These are phyloP conservation scores for Momotus momota DNA, from an alignment of 2,797 vertebrate species.

Conservation along the genomic window DNA sequence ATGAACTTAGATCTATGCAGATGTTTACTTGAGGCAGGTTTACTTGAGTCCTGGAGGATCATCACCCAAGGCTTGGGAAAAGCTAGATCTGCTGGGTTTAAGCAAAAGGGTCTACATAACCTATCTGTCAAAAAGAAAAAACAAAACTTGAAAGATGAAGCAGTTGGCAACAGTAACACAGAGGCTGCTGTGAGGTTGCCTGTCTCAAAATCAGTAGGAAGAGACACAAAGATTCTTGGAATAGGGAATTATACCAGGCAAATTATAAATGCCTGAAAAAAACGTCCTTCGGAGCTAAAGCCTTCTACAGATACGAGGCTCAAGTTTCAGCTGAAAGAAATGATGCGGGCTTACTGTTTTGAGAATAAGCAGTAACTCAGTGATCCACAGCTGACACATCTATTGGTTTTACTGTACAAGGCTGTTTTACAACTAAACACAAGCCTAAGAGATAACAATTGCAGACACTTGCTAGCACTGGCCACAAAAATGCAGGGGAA, in stretches of 20 bases:
- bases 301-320: not conserved
- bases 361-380: not conserved
- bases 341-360: not conserved
- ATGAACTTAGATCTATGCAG: not conserved
- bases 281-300: not conserved
- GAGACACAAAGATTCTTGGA: not conserved
- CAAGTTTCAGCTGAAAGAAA: not conserved
- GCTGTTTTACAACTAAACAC: not conserved
- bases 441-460: not conserved
- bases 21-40: not conserved
- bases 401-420: not conserved
- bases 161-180: accelerated
- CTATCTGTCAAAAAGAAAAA: not conserved
- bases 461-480: not conserved
- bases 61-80: not conserved
- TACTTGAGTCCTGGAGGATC: not conserved
- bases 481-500: not conserved
- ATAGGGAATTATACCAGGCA: not conserved
- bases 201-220: not conserved
- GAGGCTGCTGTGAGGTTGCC: not conserved
- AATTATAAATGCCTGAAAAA: not conserved
- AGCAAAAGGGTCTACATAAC: not conserved
- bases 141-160: not conserved
- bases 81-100: not conserved
- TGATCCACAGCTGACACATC: not conserved